phyloP scores from a whole-genome alignment of 2,113 vertebrate species.

The Pungitius pungitius region DNA sequence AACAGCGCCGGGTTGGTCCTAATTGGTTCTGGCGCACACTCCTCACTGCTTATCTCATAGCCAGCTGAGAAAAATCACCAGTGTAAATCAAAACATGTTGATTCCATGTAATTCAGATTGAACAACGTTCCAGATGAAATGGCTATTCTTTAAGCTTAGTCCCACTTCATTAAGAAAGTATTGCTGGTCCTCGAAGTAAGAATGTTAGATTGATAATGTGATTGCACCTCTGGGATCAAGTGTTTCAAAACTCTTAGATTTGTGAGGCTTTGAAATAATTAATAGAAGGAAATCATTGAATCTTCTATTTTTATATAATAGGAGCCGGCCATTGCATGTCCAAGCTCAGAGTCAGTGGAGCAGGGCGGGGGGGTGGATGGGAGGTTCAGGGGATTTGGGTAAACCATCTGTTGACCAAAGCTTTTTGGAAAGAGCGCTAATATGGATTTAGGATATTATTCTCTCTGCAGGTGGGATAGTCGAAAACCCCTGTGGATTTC shows the following conservation, averaged over 20 bases:
- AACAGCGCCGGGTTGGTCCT: slow-evolving; percentile 61
- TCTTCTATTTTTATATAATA: slow-evolving; percentile 42
- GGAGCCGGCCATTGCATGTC: slow-evolving; percentile 68
- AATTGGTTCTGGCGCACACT: slow-evolving; percentile 74
- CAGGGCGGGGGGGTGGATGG: slow-evolving; percentile 46
- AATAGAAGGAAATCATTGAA: slow-evolving; percentile 41
- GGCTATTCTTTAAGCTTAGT: not conserved
- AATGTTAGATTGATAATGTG: not conserved
- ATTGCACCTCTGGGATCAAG: not conserved
- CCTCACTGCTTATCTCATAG: slow-evolving; percentile 69
- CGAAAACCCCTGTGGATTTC: slow-evolving; percentile 73
- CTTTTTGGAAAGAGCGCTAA: slow-evolving; percentile 81
- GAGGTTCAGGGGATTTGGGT: slow-evolving; percentile 77
- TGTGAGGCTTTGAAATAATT: slow-evolving; percentile 7
- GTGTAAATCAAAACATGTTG: slow-evolving; percentile 69
- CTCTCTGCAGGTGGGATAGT: slow-evolving; percentile 81
- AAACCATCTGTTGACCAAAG: slow-evolving; percentile 85
- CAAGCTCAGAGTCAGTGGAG: slow-evolving; percentile 61
- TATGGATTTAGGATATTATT: slow-evolving; percentile 85
- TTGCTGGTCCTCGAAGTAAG: slow-evolving; percentile 13
- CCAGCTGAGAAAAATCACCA: slow-evolving; percentile 68
- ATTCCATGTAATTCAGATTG: slow-evolving; percentile 54
- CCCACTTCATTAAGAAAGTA: not conserved
- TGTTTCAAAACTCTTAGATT: not conserved
- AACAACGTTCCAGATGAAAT: slow-evolving; percentile 13